Evolutionary conservation across 2,797 vertebrate species (phyloP).

Genomic region (Leontocebus nigricollis): DNA sequence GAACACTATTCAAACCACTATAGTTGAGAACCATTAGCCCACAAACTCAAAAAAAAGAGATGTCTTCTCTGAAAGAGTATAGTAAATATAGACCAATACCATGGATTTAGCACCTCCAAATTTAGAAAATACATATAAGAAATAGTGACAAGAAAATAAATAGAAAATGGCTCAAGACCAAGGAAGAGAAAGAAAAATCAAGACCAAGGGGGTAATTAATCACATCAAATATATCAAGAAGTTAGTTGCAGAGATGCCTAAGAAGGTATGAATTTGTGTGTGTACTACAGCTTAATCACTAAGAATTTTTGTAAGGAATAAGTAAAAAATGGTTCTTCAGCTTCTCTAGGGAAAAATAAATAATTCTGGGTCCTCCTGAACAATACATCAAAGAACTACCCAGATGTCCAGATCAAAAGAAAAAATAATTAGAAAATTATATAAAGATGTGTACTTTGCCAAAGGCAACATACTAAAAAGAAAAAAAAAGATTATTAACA

Average conservation of each 20-base stretch:
- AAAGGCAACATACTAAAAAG: conserved; percentile 59
- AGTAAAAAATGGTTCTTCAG: neutral
- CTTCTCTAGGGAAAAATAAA: conserved; percentile 59
- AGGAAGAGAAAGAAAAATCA: neutral
- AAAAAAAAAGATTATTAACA: conserved; percentile 54
- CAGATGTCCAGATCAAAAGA: conserved; percentile 77
- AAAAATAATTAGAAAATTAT: conserved; percentile 70
- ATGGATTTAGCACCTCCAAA: neutral
- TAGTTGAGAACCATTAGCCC: neutral
- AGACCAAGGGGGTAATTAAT: neutral
- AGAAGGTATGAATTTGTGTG: neutral
- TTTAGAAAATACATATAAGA: neutral
- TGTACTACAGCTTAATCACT: neutral
- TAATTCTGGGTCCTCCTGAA: conserved; percentile 55
- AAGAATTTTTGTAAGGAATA: conserved; percentile 43
- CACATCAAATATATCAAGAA: neutral
- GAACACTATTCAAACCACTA: neutral
- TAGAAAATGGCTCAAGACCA: neutral
- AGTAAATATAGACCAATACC: neutral
- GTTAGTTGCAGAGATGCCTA: neutral
- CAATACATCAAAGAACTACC: conserved; percentile 73
- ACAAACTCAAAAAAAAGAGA: neutral
- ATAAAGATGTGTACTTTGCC: conserved; percentile 66
- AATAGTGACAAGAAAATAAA: neutral
- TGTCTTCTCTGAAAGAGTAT: neutral